Evolutionary conservation across 2,888 invertebrate species (phyloP), one percentile per base, ranked within the genome.

Genomic region (Leuctra nigra): DNA sequence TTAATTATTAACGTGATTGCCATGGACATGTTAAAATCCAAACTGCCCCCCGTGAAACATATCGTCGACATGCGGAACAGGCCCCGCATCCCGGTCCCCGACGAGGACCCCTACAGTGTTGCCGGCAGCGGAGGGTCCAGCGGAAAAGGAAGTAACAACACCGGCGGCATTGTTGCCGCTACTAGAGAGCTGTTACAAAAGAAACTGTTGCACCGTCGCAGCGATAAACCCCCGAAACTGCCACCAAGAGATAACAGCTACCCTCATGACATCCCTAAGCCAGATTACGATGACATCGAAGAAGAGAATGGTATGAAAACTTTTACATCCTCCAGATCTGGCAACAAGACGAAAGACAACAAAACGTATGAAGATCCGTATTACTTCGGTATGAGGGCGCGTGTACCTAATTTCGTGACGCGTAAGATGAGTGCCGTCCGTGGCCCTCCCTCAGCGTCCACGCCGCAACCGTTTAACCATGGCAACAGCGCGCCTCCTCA

Each of bases 1-100:
- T 84, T 96, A 69, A 86, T 98, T 73, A 88, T 98, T 72, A 98
- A 98, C 73, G 89, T 98, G 61, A 92, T 94, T 64, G 98, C 98
- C 66, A 85, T 98, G 81, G 95, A 97, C 69, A 93, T 95, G 91
- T 82, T 98, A 70, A 94, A 94, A 75, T 89, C 91, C 60, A 91
- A 91, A 75, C 76, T 94, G 70, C 93, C 94, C 66, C 92, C 92
- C 78, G 87, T 90, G 67, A 90, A 90, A 81, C 84, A 88, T 73
- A 84, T 63, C 41, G 79, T 90, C 76, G 92, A 93, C 71, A 91
- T 92, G 70, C 88, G 90, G 73, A 91, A 92, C 76, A 80, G 93
- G 64, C 92, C 92, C 48, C 84, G 91, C 69, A 91, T 93, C 68
- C 91, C 92, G 38, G 86, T 92, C 62, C 91, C 92, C 3, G 93